Percentiles rank a stretch among this genome's conserved stretches.
Conservation (phyloP, 2,888 invertebrate genomes). For the Glyphotaelius pellucidus region DNA sequence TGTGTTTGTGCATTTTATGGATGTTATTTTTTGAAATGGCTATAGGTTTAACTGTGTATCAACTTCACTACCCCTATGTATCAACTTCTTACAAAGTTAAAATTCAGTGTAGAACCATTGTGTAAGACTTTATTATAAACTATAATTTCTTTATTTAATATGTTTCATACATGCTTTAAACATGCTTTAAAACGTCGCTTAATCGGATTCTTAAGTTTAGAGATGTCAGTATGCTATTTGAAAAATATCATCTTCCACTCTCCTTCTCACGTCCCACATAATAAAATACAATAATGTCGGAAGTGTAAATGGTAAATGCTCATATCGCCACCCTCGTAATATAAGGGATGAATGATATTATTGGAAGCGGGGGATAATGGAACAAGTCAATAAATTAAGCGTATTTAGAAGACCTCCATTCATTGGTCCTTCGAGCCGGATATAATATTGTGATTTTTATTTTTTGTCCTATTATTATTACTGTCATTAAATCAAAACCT, state of each 20-base stretch:
- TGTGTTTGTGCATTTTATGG: too few species aligned
- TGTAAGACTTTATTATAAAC: too few species aligned
- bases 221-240: too few species aligned
- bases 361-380: slow-evolving; percentile 4
- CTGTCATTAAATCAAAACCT: not conserved
- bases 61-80: too few species aligned
- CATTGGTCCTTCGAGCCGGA: not conserved
- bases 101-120: too few species aligned
- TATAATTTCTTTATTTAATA: too few species aligned
- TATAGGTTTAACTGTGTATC: too few species aligned
- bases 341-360: slow-evolving; percentile 6
- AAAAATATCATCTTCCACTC: not conserved
- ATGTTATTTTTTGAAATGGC: too few species aligned
- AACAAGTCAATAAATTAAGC: slow-evolving; percentile 7
- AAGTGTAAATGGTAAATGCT: slow-evolving; percentile 26
- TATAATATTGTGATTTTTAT: slow-evolving; percentile 2
- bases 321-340: slow-evolving; percentile 22
- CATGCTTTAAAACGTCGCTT: too few species aligned
- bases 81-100: too few species aligned
- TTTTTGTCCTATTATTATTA: not conserved
- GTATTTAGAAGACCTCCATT: not conserved
- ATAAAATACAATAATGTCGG: slow-evolving; percentile 8
- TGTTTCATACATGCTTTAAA: too few species aligned
- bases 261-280: not conserved
- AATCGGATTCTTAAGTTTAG: too few species aligned